Base-by-base conservation (phyloP, 2,113 vertebrate genomes). In the Zosterops pallidus region DNA sequence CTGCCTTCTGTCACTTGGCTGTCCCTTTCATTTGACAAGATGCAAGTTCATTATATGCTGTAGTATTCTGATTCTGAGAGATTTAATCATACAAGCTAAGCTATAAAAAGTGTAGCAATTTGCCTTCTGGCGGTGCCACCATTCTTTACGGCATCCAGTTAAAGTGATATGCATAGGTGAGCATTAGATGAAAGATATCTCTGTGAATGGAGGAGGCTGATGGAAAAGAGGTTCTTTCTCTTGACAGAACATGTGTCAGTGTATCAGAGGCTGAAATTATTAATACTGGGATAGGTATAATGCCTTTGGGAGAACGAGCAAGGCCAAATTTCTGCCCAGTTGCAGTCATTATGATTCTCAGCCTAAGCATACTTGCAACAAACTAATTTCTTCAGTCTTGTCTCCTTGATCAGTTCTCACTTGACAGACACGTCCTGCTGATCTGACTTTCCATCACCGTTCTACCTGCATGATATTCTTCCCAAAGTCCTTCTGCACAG, bases 1-100 rank as follows among this genome's bases (percentile, higher is more conserved):
- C 79, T 75, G 44, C 90, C 95, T 96, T 95, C 94, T 96, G 95
- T 92, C 94, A 94, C 88, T 96, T 96, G 94, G 94, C 95, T 83
- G 55, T 89, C 90, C 83, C 85, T 83, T 90, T 83, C 44, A 35
- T 86, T 86, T 92, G 49, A 94, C 71, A 93, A 83, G 86, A 89
- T 63, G 50, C 71, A 88, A 92, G 76, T 92, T 96, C 79, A 63
- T 94, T 95, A 78, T 47, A 83, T 50, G 60, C 86, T 89, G 83
- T 65, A 86, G 68, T n/a, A 62, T 80, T 86, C 55, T 47, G 59
- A 53, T 72, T 65, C 63, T 42, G 39, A 77, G 64, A 31, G 35
- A 90, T 83, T 88, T 77, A 90, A 92, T 93, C 59, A 47, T 62
- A 77, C 24, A 55, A 65, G 7, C n/a, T 69, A 24, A 69, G 49